Percentiles rank a stretch among this genome's conserved stretches.
These are phyloP conservation scores for Pinna nobilis DNA, from an alignment of 1,140 invertebrate genomes.

Conservation along the genomic window DNA sequence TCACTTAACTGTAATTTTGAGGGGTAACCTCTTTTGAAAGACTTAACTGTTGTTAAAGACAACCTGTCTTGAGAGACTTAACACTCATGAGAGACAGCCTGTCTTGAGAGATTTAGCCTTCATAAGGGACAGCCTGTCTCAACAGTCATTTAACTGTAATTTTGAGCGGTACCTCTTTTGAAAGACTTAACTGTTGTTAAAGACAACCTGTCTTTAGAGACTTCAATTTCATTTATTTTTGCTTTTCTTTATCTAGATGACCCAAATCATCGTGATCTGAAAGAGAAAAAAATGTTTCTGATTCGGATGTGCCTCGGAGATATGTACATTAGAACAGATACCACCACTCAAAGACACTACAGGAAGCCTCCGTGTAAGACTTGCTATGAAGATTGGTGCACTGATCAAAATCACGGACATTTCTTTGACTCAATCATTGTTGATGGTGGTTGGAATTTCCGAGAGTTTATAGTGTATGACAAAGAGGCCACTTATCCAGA, in stretches of 20 bases:
- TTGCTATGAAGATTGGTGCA: slow-evolving; percentile 40
- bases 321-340: slow-evolving; percentile 29
- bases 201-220: too few relatives aligned
- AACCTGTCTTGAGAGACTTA: too few relatives aligned
- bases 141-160: too few relatives aligned
- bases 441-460: slow-evolving; percentile 49
- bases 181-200: too few relatives aligned
- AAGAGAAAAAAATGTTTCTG: slow-evolving; percentile 48
- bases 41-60: too few relatives aligned
- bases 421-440: slow-evolving; percentile 58
- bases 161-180: too few relatives aligned
- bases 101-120: too few relatives aligned
- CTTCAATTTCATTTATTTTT: too few relatives aligned
- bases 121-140: too few relatives aligned
- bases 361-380: slow-evolving; percentile 43
- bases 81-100: too few relatives aligned
- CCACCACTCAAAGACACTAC: slow-evolving; percentile 15
- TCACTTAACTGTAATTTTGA: too few relatives aligned
- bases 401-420: slow-evolving; percentile 18
- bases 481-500: slow-evolving; percentile 58
- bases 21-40: too few relatives aligned
- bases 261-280: slow-evolving; percentile 11
- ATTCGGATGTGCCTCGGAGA: slow-evolving; percentile 45
- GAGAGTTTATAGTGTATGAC: slow-evolving; percentile 66
- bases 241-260: slow-evolving; percentile 15